These are phyloP conservation scores for Calycopis cecrops DNA, from an alignment of 1,140 invertebrate genomes.

Conservation along the genomic window DNA sequence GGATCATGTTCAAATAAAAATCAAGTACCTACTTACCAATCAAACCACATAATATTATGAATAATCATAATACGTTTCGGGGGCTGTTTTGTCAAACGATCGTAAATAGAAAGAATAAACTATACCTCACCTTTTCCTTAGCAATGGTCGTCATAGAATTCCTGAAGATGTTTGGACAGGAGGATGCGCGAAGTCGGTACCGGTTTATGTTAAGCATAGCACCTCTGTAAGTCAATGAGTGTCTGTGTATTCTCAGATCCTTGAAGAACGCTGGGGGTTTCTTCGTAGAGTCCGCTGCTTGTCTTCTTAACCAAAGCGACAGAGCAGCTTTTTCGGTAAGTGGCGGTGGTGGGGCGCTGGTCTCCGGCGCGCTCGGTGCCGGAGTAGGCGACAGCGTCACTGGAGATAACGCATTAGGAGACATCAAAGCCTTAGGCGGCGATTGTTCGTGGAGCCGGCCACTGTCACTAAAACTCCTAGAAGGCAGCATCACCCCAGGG, in stretches of 20 bases:
- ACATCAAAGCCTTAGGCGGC: constrained; percentile 53
- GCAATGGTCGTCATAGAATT: constrained; percentile 92
- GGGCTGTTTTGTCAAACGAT: too few relatives aligned
- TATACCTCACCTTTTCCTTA: constrained; percentile 78
- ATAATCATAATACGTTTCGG: too few relatives aligned
- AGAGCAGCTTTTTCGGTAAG: constrained; percentile 69
- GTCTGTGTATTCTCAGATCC: constrained; percentile 81
- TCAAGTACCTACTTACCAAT: too few relatives aligned
- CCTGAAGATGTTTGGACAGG: constrained; percentile 90
- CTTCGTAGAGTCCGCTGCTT: constrained; percentile 65
- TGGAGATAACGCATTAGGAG: constrained; percentile 40
- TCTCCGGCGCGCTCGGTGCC: constrained; percentile 33
- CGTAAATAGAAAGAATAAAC: too few relatives aligned
- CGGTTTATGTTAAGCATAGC: constrained; percentile 91
- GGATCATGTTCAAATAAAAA: too few relatives aligned
- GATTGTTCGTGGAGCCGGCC: constrained; percentile 74
- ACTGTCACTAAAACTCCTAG: constrained; percentile 83
- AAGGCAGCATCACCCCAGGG: constrained; percentile 81
- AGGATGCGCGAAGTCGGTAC: constrained; percentile 87
- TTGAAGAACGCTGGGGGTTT: constrained; percentile 80
- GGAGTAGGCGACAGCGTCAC: constrained; percentile 39
- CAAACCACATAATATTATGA: too few relatives aligned
- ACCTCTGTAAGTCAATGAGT: constrained; percentile 88
- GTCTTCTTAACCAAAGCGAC: constrained; percentile 76
- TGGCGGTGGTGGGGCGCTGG: constrained; percentile 32